Base-by-base conservation (phyloP, 2,113 vertebrate species). In the Orycteropus afer region DNA sequence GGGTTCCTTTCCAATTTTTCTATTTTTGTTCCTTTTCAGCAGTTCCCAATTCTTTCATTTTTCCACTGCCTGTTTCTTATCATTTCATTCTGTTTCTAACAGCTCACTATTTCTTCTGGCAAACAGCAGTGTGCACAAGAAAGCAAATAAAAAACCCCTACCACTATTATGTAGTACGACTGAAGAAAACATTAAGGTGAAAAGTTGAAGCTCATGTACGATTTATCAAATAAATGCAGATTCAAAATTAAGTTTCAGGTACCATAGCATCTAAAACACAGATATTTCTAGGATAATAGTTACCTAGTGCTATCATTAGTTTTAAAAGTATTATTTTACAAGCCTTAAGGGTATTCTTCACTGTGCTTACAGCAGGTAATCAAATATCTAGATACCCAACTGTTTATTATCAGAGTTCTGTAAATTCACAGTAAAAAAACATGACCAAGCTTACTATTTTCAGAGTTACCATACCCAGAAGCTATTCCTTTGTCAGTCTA, bases 171-270 rank as follows among this genome's bases (percentile, higher is more conserved):
- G 53, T 51, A 73, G n/a, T 90, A 85, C 0, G 22, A 92, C 17
- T 22, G 89, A 84, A 93, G 74, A 93, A 95, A 73, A 88, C 89
- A 97, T 83, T 95, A 93, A 83, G 67, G 88, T 92, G 94, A 97
- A 90, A 96, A 97, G 94, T 45, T 59, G 89, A 91, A 94, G 82
- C 51, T 90, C 78, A 59, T 79, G 55, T 69, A 77, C 45, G 88
- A 97, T 95, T 73, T 71, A 83, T 95, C 95, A 95, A 90, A 90
- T 76, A 97, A 96, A 96, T 86, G 78, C 69, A 96, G 90, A 97
- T 95, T 74, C 83, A 92, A 90, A 97, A 96, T 95, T 92, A 97
- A 95, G 55, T 97, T 90, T 95, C 81, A 90, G 80, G 53, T 95
- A 87, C 55, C 74, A 22, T 77, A 95, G 55, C 45, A 97, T 78